Evolutionary conservation across 2,113 vertebrate species (phyloP).

Genomic region (Prolemur simus): DNA sequence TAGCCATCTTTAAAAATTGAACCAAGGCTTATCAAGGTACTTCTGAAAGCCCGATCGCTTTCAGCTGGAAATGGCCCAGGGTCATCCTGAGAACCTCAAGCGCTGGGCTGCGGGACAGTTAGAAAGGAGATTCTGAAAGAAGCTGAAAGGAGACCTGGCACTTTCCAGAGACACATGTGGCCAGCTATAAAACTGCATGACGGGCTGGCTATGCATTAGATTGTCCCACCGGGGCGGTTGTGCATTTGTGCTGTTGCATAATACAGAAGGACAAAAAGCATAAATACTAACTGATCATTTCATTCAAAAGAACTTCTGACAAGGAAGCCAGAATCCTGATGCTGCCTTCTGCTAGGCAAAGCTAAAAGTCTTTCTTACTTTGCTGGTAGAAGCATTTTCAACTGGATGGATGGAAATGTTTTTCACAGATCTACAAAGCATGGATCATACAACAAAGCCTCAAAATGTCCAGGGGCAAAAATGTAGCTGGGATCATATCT

Average conservation of each 20-base stretch:
- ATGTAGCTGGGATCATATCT: background rate
- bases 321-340: background rate
- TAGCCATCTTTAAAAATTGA: background rate
- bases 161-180: background rate
- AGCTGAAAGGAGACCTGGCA: background rate
- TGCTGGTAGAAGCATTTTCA: background rate
- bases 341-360: background rate
- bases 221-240: background rate
- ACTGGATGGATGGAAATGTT: background rate
- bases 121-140: background rate
- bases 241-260: background rate
- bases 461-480: background rate
- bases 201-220: background rate
- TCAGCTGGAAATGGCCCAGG: background rate
- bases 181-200: background rate
- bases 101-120: fast-evolving
- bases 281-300: background rate
- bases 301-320: background rate
- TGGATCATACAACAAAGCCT: background rate
- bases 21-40: background rate
- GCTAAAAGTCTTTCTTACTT: background rate
- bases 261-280: slow-evolving; percentile 27
- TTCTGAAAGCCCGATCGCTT: slow-evolving; percentile 43
- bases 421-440: slow-evolving; percentile 11
- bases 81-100: background rate